Evolutionary conservation across 2,113 vertebrate species (phyloP).

Genomic region (Uria aalge): DNA sequence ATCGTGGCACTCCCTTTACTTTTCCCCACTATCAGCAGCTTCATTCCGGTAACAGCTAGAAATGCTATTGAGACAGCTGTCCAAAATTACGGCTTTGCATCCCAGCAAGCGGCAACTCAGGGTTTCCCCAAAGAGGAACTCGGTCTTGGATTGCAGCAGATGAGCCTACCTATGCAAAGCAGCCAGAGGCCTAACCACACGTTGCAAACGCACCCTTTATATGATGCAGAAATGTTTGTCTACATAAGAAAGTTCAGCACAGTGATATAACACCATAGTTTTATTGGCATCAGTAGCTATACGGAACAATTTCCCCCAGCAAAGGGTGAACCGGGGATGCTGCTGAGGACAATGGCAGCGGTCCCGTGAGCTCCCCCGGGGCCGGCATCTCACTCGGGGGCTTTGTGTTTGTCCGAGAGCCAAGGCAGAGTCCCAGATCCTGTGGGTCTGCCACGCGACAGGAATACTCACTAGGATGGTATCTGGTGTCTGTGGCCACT

Average conservation of each 20-base stretch:
- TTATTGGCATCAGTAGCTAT: fast-evolving
- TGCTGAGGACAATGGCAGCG: background rate
- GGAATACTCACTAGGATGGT: background rate
- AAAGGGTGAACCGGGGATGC: background rate
- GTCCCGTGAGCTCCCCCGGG: too few species aligned
- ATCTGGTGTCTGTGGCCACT: background rate
- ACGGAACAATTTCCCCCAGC: background rate
- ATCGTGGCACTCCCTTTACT: background rate
- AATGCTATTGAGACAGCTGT: background rate
- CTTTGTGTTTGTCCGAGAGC: background rate
- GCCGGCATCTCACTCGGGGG: background rate
- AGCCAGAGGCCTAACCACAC: background rate
- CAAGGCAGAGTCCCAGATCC: background rate
- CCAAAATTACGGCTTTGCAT: background rate
- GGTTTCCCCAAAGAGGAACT: background rate
- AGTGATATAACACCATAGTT: background rate
- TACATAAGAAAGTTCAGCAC: background rate
- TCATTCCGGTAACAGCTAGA: background rate
- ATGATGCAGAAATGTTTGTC: background rate
- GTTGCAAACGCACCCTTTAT: background rate
- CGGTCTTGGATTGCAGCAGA: background rate
- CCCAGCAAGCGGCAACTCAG: background rate
- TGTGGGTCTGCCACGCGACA: background rate
- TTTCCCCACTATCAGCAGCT: background rate
- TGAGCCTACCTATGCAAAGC: background rate